Base-by-base conservation (phyloP, 2,888 invertebrate genomes). In the Chrysolina haemoptera region DNA sequence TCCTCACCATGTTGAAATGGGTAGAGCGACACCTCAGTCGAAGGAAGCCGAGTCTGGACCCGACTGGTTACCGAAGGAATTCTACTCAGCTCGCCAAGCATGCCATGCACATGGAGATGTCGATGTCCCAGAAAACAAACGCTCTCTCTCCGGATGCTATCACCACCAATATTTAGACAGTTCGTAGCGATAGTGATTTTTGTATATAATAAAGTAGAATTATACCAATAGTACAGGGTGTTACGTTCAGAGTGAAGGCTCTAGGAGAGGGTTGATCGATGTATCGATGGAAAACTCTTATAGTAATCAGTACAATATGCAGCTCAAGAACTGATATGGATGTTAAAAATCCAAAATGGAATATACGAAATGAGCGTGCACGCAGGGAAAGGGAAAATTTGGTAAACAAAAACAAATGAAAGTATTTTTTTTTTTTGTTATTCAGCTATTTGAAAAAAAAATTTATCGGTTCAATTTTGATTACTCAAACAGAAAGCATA, bases 1-100 rank as follows among this genome's bases (percentile, higher is more conserved):
- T 97, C 0, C 90, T 96, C 69, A 95, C 96, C 0, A 93, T 97
- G 93, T 90, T 97, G 67, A 95, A 95, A 84, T 97, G 96, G 96
- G 94, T 96, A 0, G 96, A 96, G 83, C 89, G 96, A 16, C 96
- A 96, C 86, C 91, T 96, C 85, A 93, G 93, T 80, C 90, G 93
- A 50, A 92, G 95, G 83, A 95, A 94, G 86, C 95, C 95, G 0
- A 89, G 89, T 68, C 84, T 86, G 62, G 88, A 88, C 77, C 87
- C 87, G 53, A 84, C 80, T 20, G 14, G 40, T 35, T 85, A 85
- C 72, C 88, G 93, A 35, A 91, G 93, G 68, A 93, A 93, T 85
- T 93, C 93, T 43, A 91, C 92, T n/a, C 89, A 91, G 64, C 16
- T 82, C 27, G 91, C 91, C 76, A 90, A 91, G n/a, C 92, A 93